These are phyloP conservation scores for Limulus polyphemus DNA, from an alignment of 2,888 invertebrate genomes.

Conservation along the genomic window DNA sequence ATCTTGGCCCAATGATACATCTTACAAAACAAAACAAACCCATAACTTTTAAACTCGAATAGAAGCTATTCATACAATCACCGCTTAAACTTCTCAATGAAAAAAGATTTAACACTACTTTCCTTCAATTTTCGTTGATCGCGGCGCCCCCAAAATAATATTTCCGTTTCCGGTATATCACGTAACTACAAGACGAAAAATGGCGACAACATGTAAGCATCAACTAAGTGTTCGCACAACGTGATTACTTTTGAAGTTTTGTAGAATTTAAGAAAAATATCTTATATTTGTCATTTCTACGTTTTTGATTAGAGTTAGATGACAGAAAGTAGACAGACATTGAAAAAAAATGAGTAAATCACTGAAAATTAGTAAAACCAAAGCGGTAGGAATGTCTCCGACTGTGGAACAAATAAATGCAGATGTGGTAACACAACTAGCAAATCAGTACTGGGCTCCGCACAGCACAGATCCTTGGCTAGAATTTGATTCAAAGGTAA, in stretches of 20 bases:
- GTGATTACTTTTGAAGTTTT: too few species aligned
- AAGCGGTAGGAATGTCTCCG: conserved; percentile 22
- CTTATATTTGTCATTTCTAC: too few species aligned
- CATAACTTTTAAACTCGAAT: neutral
- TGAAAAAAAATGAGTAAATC: conserved; percentile 3
- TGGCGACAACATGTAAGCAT: neutral
- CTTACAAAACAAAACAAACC: conserved; percentile 8
- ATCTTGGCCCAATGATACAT: conserved; percentile 12
- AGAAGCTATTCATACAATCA: too few species aligned
- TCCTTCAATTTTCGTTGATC: too few species aligned
- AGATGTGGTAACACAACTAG: conserved; percentile 81
- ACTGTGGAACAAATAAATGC: conserved; percentile 83
- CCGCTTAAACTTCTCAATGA: too few species aligned
- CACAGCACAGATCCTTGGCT: conserved; percentile 46
- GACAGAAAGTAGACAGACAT: too few species aligned
- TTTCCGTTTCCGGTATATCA: neutral
- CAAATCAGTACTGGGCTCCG: conserved; percentile 85
- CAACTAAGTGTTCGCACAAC: too few species aligned
- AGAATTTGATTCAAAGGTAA: conserved; percentile 56
- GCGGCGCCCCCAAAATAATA: neutral
- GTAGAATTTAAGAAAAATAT: too few species aligned
- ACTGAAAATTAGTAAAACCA: too few species aligned
- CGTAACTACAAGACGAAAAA: neutral
- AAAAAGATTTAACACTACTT: too few species aligned
- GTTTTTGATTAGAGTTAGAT: too few species aligned